Percentiles rank a stretch among this genome's conserved stretches.
These are phyloP conservation scores for Watsonalla cultraria DNA, from an alignment of 2,888 invertebrate species.

Conservation along the genomic window DNA sequence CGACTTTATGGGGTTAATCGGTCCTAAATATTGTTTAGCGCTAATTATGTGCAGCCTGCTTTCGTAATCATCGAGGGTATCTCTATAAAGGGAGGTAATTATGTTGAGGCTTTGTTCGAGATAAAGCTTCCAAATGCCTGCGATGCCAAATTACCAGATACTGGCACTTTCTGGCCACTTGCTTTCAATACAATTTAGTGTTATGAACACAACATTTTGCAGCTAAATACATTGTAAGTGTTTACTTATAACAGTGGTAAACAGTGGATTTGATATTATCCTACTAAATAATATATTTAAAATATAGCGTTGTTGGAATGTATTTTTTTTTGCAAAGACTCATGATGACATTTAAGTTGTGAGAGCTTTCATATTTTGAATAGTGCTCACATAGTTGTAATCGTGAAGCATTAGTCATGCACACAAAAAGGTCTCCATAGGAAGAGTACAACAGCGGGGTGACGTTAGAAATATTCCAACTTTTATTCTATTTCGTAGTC, in stretches of 20 bases:
- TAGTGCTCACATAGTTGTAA: slow-evolving; percentile 3
- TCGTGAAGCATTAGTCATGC: slow-evolving; percentile 39
- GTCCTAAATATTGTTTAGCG: slow-evolving; percentile 62
- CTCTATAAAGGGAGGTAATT: slow-evolving; percentile 23
- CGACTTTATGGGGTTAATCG: slow-evolving; percentile 60
- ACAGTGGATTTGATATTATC: not conserved
- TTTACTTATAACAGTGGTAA: not conserved
- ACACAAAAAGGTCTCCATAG: slow-evolving; percentile 41
- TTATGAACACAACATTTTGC: not conserved
- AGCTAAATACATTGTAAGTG: not conserved
- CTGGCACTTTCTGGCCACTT: not conserved
- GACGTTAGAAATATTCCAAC: slow-evolving; percentile 48
- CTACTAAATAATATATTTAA: too few relatives aligned
- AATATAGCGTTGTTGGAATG: too few relatives aligned
- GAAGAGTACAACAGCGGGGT: slow-evolving; percentile 40
- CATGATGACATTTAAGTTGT: too few relatives aligned
- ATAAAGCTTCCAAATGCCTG: slow-evolving; percentile 17
- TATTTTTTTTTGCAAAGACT: too few relatives aligned
- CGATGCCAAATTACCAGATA: not conserved
- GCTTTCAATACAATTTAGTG: not conserved
- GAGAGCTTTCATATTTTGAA: too few relatives aligned
- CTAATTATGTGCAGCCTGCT: slow-evolving; percentile 58
- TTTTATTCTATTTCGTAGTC: slow-evolving; percentile 56
- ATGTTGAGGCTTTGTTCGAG: slow-evolving; percentile 33
- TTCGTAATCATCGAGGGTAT: slow-evolving; percentile 40